Conservation (phyloP, 2,797 vertebrate genomes). For the Steatocranus sp. region DNA sequence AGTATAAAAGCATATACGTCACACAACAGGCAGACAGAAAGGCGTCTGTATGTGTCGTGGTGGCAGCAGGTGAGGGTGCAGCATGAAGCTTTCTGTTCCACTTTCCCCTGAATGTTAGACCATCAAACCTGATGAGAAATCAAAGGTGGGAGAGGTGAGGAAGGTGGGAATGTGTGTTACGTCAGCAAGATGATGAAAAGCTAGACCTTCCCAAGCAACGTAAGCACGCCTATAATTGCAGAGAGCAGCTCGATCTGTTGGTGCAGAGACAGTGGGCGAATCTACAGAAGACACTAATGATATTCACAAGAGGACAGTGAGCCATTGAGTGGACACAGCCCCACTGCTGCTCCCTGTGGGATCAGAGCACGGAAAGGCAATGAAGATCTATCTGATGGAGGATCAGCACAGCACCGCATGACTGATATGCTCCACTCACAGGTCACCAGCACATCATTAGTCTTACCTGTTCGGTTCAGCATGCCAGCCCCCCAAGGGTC, state of each 20-base stretch:
- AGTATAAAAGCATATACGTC: neutral
- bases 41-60: neutral
- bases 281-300: neutral
- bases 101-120: neutral
- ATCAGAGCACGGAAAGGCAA: conserved; percentile 13
- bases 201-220: neutral
- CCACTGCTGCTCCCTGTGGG: conserved; percentile 4
- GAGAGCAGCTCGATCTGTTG: neutral
- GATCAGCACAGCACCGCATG: neutral
- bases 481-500: neutral
- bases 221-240: neutral
- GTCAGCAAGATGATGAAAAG: neutral
- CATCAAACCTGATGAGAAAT: neutral
- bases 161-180: neutral
- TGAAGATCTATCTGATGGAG: conserved; percentile 23
- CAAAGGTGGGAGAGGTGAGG: too few species aligned
- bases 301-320: conserved; percentile 6
- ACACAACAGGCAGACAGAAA: neutral
- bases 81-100: neutral
- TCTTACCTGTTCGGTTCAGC: conserved; percentile 6
- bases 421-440: conserved; percentile 1
- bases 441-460: neutral
- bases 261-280: neutral
- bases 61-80: neutral
- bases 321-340: neutral